Evolutionary conservation across 2,888 invertebrate genomes (phyloP), one percentile per base, ranked within the genome.

Genomic region (Tenthredo mesomela): DNA sequence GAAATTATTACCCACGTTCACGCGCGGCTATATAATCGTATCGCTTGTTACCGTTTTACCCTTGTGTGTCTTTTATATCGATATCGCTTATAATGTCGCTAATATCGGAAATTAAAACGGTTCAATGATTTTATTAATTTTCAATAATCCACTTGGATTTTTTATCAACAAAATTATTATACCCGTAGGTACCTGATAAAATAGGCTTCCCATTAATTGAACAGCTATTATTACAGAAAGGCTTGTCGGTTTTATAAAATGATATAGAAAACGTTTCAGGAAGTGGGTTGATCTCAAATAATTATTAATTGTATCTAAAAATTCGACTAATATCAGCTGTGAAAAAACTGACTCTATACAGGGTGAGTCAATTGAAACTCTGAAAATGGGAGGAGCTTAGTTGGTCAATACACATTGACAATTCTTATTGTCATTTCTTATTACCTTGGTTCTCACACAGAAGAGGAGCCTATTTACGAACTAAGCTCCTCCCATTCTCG

Each of bases 111-210:
- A 75, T 43, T 47, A 75, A 75, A 37, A 75, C 75, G 75, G 75
- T 75, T 43, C 43, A 40, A 75, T 43, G 47, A 25, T 75, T 75
- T 75, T 10, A 75, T 75, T 75, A 75, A 75, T 75, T 75, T 75
- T 43, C 75, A 75, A 37, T 47, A 70, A 70, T 37, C 70, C 37
- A 61, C 61, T 12, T 4, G 10, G 6, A 61, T 10, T 61, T 61
- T 33, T 61, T 25, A 25, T 61, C n/a, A 0, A 0, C 37, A 70
- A 37, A 1, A 33, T 37, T 37, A 29, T 70, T 70, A 40, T 29
- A 29, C 18, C 25, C 25, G 7, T n/a, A n/a, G n/a, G n/a, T 1
- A 61, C 61, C 9, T 4, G 21, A 61, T 0, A 61, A 61, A 21
- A 54, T n/a, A n/a, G 54, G 6, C 54, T n/a, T 1, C 2, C 1